Evolutionary conservation across 92 coral and sea anemone genomes (phyloP).

Genomic region (Plumapathes pennacea): DNA sequence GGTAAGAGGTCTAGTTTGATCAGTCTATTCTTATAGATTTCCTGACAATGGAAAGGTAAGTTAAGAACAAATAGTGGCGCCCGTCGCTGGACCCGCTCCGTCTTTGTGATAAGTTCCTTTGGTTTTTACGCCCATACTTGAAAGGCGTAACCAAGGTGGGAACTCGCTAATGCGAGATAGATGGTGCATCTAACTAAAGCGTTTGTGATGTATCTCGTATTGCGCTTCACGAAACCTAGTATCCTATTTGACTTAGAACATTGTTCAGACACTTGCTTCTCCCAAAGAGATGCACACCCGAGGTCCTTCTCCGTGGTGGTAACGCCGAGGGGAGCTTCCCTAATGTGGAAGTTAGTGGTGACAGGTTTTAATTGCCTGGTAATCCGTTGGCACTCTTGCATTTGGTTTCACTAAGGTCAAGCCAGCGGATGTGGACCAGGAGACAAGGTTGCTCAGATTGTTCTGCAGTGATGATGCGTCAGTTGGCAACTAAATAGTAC

Average conservation of each 20-base stretch:
- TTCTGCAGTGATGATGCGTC: conserved; percentile 33
- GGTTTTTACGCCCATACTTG: conserved; percentile 39
- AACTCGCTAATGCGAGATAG: conserved; percentile 32
- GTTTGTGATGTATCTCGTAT: conserved; percentile 18
- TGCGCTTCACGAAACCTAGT: conserved; percentile 14
- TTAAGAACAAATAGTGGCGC: conserved; percentile 21
- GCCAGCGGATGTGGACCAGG: conserved; percentile 36
- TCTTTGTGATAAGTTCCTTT: conserved; percentile 15
- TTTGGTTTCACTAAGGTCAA: conserved; percentile 27
- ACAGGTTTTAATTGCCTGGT: conserved; percentile 25
- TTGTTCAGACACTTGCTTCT: conserved; percentile 28
- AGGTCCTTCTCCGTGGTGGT: conserved; percentile 33
- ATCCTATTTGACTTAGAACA: conserved; percentile 38
- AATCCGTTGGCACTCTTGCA: conserved; percentile 21
- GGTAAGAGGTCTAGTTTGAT: conserved; percentile 6
- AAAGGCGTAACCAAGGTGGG: conserved; percentile 38
- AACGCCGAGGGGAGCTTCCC: conserved; percentile 4
- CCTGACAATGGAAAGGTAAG: conserved; percentile 18
- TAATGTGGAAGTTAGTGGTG: conserved; percentile 13
- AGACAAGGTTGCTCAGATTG: conserved; percentile 27
- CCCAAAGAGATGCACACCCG: no score
- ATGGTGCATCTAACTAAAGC: conserved; percentile 13
- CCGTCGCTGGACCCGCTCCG: conserved; percentile 16
- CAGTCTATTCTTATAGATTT: conserved; percentile 21
- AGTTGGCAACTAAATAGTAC: conserved; percentile 9